Conservation (phyloP, 1,140 invertebrate genomes). For the Holcopasites calliopsidis region DNA sequence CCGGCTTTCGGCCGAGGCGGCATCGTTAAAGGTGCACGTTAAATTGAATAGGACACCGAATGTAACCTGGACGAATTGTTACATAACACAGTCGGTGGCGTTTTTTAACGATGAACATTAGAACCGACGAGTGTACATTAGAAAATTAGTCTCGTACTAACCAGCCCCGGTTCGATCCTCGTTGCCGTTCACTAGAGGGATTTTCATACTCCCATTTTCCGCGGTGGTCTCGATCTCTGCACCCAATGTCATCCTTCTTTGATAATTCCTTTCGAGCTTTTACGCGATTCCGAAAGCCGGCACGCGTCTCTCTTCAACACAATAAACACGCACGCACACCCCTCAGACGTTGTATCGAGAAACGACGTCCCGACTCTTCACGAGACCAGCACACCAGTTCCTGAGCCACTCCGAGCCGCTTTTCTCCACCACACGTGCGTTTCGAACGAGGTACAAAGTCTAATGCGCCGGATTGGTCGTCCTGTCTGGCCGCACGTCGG, state of each 20-base stretch:
- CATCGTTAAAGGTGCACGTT: constrained; percentile 5
- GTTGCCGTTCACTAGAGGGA: constrained; percentile 70
- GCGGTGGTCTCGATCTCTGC: constrained; percentile 73
- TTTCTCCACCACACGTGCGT: constrained; percentile 69
- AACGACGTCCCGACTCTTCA: constrained; percentile 45
- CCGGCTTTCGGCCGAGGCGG: constrained; percentile 34
- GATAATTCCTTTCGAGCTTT: neutral
- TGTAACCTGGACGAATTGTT: constrained; percentile 36
- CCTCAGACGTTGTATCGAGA: constrained; percentile 37
- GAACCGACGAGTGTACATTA: neutral
- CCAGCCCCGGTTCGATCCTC: constrained; percentile 60
- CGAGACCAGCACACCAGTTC: constrained; percentile 53
- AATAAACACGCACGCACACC: constrained; percentile 47
- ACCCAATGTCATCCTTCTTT: constrained; percentile 73
- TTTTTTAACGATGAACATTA: constrained; percentile 32
- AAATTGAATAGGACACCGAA: constrained; percentile 9
- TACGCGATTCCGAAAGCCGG: neutral
- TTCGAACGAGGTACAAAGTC: constrained; percentile 72
- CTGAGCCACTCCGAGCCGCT: constrained; percentile 48
- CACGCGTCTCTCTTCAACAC: constrained; percentile 24
- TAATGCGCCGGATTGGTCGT: constrained; percentile 62
- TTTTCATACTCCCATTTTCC: constrained; percentile 71
- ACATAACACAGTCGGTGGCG: constrained; percentile 36
- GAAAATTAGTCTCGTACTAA: constrained; percentile 42
- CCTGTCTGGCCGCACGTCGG: neutral